Evolutionary conservation across 2,113 vertebrate genomes (phyloP).

Genomic region (Prunella himalayana): DNA sequence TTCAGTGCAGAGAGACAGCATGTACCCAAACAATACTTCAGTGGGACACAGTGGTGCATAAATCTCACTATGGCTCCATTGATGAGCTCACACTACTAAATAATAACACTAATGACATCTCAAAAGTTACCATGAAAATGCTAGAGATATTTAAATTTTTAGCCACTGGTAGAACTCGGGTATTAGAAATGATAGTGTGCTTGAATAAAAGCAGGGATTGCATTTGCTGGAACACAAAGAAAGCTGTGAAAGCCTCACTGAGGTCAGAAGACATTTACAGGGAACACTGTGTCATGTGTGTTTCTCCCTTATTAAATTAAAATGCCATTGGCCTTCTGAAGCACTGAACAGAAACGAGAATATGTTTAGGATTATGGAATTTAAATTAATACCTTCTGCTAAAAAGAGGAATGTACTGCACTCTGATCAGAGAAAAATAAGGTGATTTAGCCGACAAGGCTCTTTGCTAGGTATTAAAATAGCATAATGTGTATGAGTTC

Average conservation of each 20-base stretch:
- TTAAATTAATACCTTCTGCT: slow-evolving; percentile 65
- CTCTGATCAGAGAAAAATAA: slow-evolving; percentile 54
- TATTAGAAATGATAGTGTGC: neutral
- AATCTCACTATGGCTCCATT: neutral
- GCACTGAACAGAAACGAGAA: slow-evolving; percentile 30
- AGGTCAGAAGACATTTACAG: slow-evolving; percentile 34
- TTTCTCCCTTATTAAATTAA: slow-evolving; percentile 57
- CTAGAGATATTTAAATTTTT: neutral
- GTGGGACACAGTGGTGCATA: neutral
- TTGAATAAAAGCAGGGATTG: neutral
- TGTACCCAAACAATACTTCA: neutral
- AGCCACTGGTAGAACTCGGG: neutral
- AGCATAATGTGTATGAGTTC: slow-evolving; percentile 25
- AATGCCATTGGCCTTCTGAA: slow-evolving; percentile 58
- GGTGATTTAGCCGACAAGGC: slow-evolving; percentile 52
- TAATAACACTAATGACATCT: neutral
- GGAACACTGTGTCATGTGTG: slow-evolving; percentile 17
- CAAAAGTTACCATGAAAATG: neutral
- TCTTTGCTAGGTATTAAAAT: slow-evolving; percentile 62
- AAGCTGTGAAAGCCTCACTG: neutral
- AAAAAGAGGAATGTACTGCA: slow-evolving; percentile 36
- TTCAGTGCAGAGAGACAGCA: neutral
- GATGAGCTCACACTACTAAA: neutral
- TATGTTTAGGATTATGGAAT: slow-evolving; percentile 65
- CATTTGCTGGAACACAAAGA: slow-evolving; percentile 4